Evolutionary conservation across 2,797 vertebrate species (phyloP).

Genomic region (Neosilurus mollespiculum): DNA sequence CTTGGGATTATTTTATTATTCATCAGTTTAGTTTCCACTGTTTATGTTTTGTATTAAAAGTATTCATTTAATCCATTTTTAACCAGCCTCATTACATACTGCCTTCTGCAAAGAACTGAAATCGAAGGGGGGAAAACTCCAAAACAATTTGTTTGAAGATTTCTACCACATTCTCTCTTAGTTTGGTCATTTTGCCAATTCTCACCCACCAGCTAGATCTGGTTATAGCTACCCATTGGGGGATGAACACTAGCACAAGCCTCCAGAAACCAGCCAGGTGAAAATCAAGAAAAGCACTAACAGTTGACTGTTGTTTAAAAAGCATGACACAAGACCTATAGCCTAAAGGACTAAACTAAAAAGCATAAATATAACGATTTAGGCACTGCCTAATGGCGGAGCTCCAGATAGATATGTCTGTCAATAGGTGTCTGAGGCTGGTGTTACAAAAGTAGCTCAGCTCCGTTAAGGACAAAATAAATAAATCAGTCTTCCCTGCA

Average conservation of each 20-base stretch:
- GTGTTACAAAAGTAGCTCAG: too few species aligned
- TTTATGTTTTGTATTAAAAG: background rate
- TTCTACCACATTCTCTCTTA: background rate
- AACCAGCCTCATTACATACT: background rate
- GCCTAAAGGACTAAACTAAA: too few species aligned
- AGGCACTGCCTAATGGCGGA: too few species aligned
- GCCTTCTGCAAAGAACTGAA: background rate
- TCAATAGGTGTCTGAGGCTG: too few species aligned
- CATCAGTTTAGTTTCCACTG: background rate
- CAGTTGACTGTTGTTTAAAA: background rate
- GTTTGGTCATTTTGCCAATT: background rate
- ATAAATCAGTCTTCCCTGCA: too few species aligned
- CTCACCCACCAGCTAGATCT: background rate
- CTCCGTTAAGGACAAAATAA: too few species aligned
- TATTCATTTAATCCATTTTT: conserved; percentile 9
- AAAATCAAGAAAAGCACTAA: background rate
- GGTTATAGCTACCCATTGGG: background rate
- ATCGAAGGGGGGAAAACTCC: too few species aligned
- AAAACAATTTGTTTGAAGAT: background rate
- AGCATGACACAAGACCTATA: too few species aligned
- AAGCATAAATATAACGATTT: too few species aligned
- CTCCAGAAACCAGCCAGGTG: background rate
- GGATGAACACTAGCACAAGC: background rate
- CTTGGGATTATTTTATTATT: background rate
- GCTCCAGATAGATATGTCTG: too few species aligned